Evolutionary conservation across 2,888 invertebrate species (phyloP).

Genomic region (Gastrophysa polygoni): DNA sequence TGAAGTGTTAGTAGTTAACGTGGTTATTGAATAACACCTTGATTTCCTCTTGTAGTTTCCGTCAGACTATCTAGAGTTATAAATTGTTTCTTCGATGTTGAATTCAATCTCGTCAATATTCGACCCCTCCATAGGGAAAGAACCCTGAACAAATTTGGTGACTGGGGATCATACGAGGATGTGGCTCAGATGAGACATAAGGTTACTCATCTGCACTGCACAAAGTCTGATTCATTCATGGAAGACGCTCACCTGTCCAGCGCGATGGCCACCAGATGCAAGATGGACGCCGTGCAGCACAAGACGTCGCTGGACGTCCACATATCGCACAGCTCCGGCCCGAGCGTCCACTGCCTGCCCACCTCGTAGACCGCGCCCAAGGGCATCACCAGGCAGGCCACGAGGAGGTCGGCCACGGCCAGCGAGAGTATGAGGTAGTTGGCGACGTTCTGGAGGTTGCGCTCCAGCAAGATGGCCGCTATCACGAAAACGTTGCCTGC

Average conservation of each 20-base stretch:
- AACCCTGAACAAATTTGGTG: no score
- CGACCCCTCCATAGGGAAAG: no score
- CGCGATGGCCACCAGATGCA: slow-evolving; percentile 82
- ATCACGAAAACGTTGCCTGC: slow-evolving; percentile 94
- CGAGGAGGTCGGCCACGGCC: slow-evolving; percentile 90
- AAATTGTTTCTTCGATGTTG: no score
- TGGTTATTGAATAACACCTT: no score
- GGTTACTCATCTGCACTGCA: no score
- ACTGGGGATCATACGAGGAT: no score
- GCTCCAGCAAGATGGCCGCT: slow-evolving; percentile 86
- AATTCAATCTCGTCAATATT: no score
- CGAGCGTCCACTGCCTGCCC: slow-evolving; percentile 82
- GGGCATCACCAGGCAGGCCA: slow-evolving; percentile 83
- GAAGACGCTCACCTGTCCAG: slow-evolving; percentile 80
- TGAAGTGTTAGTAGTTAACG: no score
- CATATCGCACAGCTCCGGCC: slow-evolving; percentile 89
- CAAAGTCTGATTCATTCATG: no score
- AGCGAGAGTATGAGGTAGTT: slow-evolving; percentile 90
- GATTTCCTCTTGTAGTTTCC: no score
- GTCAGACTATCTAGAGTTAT: no score
- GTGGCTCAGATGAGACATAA: no score
- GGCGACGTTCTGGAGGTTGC: slow-evolving; percentile 85
- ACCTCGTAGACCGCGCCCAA: slow-evolving; percentile 76
- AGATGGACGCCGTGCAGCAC: slow-evolving; percentile 84
- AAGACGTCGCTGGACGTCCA: slow-evolving; percentile 93